Evolutionary conservation across 2,113 vertebrate genomes (phyloP), one percentile per base, ranked within the genome.

Genomic region (Chrysemys picta): DNA sequence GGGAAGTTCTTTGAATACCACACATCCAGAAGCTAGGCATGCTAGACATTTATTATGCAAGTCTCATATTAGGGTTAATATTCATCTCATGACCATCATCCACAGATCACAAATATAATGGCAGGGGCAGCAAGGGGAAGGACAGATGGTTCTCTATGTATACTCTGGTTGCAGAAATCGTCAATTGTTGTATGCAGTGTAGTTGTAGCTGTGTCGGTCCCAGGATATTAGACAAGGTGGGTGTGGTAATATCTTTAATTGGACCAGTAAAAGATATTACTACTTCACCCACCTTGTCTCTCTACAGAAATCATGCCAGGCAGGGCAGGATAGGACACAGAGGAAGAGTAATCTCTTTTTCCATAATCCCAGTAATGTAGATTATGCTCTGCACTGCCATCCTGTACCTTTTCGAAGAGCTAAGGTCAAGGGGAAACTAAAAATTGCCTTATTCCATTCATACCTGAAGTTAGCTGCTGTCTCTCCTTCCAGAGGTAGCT

Each of bases 1-100:
- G 86, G 54, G 80, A 78, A 42, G 31, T n/a, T n/a, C 10, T 76
- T 76, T 80, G 80, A 29, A n/a, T 10, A 86, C 19, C 62, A 27
- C n/a, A 29, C 1, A 2, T 79, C 85, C 49, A 62, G 12, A 75
- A 38, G 57, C 24, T 0, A 0, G 19, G 13, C 31, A 25, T 29
- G 65, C 5, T 54, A 82, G 42, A 31, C 21, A 78, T 65, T 42
- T 78, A 54, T 75, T n/a, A 56, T 56, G 57, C 19, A 42, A 8
- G 27, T 75, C 84, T 80, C 19, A 72, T 80, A 35, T 11, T 29
- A 31, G 59, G 50, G 13, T 84, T 53, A 83, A 17, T 17, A 59
- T 89, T 50, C 50, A 1, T 82, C 25, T 80, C 38, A 79, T 0
- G 3, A 57, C 13, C 8, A 35, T 75, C 50, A 27, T 6, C 35